Base-by-base conservation (phyloP, 2,797 vertebrate species). In the Lemur catta region DNA sequence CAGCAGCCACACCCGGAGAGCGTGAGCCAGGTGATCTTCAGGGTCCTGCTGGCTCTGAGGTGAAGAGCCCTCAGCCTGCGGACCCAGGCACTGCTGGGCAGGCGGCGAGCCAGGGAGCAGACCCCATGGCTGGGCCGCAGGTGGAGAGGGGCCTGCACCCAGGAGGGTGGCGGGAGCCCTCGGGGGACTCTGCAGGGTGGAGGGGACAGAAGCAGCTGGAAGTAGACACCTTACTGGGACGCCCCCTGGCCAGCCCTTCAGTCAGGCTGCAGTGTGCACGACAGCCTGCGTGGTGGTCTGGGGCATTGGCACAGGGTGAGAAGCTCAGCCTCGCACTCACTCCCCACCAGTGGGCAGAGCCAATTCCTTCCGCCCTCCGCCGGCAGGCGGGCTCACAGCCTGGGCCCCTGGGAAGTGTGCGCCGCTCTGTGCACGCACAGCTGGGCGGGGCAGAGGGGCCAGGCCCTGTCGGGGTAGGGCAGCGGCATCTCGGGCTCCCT, bases 401-500 rank as follows among this genome's bases (percentile, higher is more conserved):
- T 35, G 14, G 30, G 4, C 8, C 71, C 15, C 48, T 46, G 46
- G 8, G 35, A 61, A 8, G 6, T 12, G 22, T 1, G 30, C 7
- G 0, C 9, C 2, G 41, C 2, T 14, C 48, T 26, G 10, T 1
- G 6, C 11, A 14, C 15, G 9, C 28, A n/a, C 4, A 4, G 10
- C 26, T 17, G 28, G 17, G 13, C 0, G 5, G 18, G 38, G 3
- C 11, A 10, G 14, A 63, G 50, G 63, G 22, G 0, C 20, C 12
- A 2, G 0, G 0, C 2, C 5, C 15, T 0, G 1, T n/a, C 10
- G 14, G 4, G 63, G 43, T 46, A 41, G 30, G 65, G 30, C 20
- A 2, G 41, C 0, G 1, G 0, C 30, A 5, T 0, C 6, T 7
- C 0, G 0, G 14, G 24, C 6, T 38, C 6, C 4, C 11, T 14